phyloP scores from a whole-genome alignment of 2,888 invertebrate species.

The Pseudococcus longispinus region DNA sequence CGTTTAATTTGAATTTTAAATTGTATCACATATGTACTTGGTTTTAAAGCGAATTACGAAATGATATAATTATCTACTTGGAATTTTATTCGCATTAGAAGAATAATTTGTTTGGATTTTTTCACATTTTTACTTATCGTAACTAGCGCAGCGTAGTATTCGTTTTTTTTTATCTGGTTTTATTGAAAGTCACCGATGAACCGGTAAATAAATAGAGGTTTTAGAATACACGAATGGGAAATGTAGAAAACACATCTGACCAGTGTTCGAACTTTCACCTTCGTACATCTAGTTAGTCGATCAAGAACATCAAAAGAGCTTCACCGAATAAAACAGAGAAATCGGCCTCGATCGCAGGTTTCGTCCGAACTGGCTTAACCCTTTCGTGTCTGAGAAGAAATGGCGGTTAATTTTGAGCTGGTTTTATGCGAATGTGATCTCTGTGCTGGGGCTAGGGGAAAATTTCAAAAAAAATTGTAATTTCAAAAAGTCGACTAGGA shows the following conservation, averaged over 20 bases:
- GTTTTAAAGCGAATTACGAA: too few species aligned
- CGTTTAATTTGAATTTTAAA: background rate
- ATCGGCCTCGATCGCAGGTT: background rate
- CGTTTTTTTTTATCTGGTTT: background rate
- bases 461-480: too few species aligned
- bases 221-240: background rate
- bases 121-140: background rate
- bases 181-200: background rate
- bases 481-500: too few species aligned
- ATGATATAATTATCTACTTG: background rate
- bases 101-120: background rate
- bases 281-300: background rate
- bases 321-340: background rate
- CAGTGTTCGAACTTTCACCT: constrained; percentile 16
- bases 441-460: too few species aligned
- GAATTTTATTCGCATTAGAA: background rate
- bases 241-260: constrained; percentile 10
- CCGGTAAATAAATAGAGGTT: background rate
- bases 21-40: background rate
- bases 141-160: background rate
- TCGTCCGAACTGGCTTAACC: background rate
- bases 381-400: background rate
- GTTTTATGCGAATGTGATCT: background rate
- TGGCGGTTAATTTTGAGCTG: background rate
- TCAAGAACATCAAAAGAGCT: background rate